Evolutionary conservation across 2,888 invertebrate species (phyloP).

Genomic region (Tenthredo notha): DNA sequence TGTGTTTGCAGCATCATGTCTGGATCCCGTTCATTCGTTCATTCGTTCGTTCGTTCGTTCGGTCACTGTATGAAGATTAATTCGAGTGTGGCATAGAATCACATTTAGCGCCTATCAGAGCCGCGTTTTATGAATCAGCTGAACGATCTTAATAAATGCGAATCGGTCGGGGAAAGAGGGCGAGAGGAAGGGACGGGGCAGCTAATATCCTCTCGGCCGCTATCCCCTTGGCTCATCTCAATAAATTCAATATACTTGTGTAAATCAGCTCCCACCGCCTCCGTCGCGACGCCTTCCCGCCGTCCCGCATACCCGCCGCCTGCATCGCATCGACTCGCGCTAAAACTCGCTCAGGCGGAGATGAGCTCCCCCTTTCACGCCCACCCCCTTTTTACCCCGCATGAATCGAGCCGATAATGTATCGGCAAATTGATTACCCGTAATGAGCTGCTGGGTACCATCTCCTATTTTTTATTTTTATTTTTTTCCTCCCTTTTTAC

Average conservation of each 20-base stretch:
- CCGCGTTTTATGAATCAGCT: constrained; percentile 73
- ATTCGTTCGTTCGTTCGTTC: background rate
- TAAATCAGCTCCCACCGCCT: constrained; percentile 72
- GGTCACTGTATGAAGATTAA: constrained; percentile 21
- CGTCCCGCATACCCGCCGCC: constrained; percentile 56
- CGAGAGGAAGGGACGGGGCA: constrained; percentile 67
- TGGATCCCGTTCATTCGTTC: background rate
- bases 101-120: constrained; percentile 23
- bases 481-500: background rate
- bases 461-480: constrained; percentile 54
- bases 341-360: constrained; percentile 64
- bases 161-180: constrained; percentile 43
- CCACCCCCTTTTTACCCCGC: constrained; percentile 47
- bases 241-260: constrained; percentile 79
- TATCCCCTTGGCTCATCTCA: constrained; percentile 78
- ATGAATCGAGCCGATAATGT: constrained; percentile 66
- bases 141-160: constrained; percentile 76
- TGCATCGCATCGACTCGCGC: constrained; percentile 54
- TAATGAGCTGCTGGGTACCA: constrained; percentile 67
- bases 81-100: constrained; percentile 31
- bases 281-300: constrained; percentile 56
- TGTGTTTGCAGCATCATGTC: background rate
- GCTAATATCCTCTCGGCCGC: constrained; percentile 78
- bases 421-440: constrained; percentile 74
- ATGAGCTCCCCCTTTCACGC: constrained; percentile 66